Evolutionary conservation across 2,797 vertebrate species (phyloP), one percentile per base, ranked within the genome.

Genomic region (Falco cherrug): DNA sequence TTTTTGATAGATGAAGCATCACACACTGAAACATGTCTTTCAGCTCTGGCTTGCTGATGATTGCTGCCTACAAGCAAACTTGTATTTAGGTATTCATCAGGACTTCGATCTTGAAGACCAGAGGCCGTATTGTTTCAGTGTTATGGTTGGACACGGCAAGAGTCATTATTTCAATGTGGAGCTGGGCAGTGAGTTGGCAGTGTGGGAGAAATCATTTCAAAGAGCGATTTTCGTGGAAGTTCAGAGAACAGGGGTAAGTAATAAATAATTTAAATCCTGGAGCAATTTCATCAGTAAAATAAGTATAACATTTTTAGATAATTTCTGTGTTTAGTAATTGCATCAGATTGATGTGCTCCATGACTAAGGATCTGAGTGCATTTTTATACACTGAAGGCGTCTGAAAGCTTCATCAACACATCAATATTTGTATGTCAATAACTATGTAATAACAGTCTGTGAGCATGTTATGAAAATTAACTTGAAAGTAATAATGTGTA

Each of bases 121-220:
- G 51, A 98, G 98, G 80, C 98, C 98, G 1, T 99, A 99, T 96
- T 98, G 99, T 98, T 99, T 99, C 98, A 99, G 98, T 69, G 97
- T 99, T 78, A 96, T 99, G 96, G 98, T 99, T 37, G 98, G 98
- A 84, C 98, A 99, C 14, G 98, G 99, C 48, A 98, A 98, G 97
- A 99, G 98, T 95, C 99, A 99, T 97, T 98, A 98, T 98, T 99
- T 99, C 97, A 98, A 98, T 10, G 99, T 99, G 24, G 99, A 99
- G 95, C 98, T 99, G 95, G 99, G 98, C 83, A 98, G 96, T 9
- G 99, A 99, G 85, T 96, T 99, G 77, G 98, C 98, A 3, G 56
- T 98, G 59, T 99, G 99, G 99, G 99, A 99, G 97, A 99, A 98
- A 96, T 98, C 99, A 35, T 99, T 99, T 97, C 99, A 99, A 97